Evolutionary conservation across 2,888 invertebrate genomes (phyloP), one percentile per base, ranked within the genome.

Genomic region (Agrilus biguttatus): DNA sequence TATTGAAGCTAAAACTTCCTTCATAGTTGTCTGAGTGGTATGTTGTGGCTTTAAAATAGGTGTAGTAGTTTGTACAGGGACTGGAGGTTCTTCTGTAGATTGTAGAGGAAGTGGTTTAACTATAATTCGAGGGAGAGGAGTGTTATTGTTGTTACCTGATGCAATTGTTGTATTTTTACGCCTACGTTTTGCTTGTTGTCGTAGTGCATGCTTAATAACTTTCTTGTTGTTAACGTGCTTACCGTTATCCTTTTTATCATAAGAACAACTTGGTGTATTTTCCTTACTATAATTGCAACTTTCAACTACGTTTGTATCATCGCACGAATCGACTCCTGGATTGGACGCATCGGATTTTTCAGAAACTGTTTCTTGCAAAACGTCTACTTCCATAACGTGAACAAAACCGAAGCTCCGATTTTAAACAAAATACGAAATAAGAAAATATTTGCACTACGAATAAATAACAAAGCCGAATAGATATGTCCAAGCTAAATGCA

Each of bases 1-100:
- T 59, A 90, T 85, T 46, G 89, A 88, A 21, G 88, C 86, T 50
- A 90, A 65, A 7, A 88, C 85, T 65, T 90, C 89, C 43, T 84
- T 75, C 89, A 90, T 89, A 23, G 89, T 89, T 38, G 45, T 49
- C 4, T 46, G 45, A 21, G 82, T 79, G n/a, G 81, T 79, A 65
- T 58, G 60, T 47, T 59, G 58, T 36, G 48, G 44, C 47, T 57
- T 49, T 52, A 55, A 53, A n/a, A 58, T 52, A 62, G 45, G 65
- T 51, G 21, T 21, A 21, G 7, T 7, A 2, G 51, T 70, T 66
- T 40, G 63, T 58, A 56, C 69, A 65, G 17, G 46, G 2, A 46
- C 33, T 36, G 45, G 40, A 34, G 40, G 37, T 36, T 69, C 63
- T 37, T 51, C 49, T 69, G 71, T 70, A 60, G 75, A 73, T 40